Conservation (phyloP, 2,113 vertebrate species). For the Cynopterus brachyotis region DNA sequence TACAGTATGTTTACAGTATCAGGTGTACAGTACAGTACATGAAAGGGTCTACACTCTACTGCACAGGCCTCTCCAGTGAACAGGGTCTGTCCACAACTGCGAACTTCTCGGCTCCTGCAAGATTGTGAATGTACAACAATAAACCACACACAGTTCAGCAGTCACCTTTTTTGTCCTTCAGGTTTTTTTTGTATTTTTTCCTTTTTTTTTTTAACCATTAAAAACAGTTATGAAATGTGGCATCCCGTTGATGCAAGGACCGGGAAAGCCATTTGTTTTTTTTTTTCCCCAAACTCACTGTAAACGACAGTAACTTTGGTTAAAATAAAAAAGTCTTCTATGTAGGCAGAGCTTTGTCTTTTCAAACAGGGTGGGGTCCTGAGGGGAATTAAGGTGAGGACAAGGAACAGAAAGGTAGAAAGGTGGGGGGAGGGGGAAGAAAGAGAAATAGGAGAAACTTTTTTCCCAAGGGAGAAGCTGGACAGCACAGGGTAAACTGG, state of each 20-base stretch:
- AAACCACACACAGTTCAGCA: constrained; percentile 94
- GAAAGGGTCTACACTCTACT: constrained; percentile 97
- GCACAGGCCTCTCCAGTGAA: constrained; percentile 94
- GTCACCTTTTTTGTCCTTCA: constrained; percentile 88
- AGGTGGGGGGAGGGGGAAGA: constrained; percentile 59
- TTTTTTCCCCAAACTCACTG: constrained; percentile 97
- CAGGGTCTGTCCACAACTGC: constrained; percentile 92
- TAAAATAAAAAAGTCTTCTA: constrained; percentile 96
- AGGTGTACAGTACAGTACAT: constrained; percentile 97
- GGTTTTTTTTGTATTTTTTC: constrained; percentile 71
- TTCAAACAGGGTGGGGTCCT: constrained; percentile 84
- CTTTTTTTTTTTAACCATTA: constrained; percentile 84
- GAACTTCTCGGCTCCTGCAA: constrained; percentile 90
- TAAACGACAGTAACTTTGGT: constrained; percentile 99
- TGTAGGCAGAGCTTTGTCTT: constrained; percentile 94
- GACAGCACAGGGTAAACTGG: constrained; percentile 92
- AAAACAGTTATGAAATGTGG: constrained; percentile 89
- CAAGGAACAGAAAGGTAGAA: constrained; percentile 79
- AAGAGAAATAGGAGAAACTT: constrained; percentile 79
- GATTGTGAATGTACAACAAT: constrained; percentile 94
- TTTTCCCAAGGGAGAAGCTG: constrained; percentile 89
- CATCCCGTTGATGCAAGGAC: constrained; percentile 87
- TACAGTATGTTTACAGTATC: constrained; percentile 98
- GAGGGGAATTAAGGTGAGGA: constrained; percentile 82
- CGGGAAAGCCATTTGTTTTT: constrained; percentile 86